Percentiles rank a stretch among this genome's conserved stretches.
These are phyloP conservation scores for Oncorhynchus mykiss DNA, from an alignment of 2,113 vertebrate genomes.

Conservation along the genomic window DNA sequence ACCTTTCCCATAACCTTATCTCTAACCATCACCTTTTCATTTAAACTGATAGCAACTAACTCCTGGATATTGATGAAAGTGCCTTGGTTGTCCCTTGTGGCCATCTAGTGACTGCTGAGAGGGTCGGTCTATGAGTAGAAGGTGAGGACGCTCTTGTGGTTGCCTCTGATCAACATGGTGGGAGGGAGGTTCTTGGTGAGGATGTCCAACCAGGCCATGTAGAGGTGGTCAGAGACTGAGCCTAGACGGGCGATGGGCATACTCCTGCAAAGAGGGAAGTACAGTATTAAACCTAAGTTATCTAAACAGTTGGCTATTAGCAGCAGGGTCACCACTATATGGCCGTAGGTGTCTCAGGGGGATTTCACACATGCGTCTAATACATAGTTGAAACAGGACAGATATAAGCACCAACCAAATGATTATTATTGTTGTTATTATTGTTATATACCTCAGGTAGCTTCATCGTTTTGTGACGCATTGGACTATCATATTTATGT, in stretches of 20 bases:
- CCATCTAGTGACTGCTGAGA: neutral
- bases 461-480: neutral
- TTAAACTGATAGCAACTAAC: neutral
- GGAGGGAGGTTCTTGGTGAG: conserved; percentile 94
- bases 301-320: neutral
- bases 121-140: conserved; percentile 81
- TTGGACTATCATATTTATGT: neutral
- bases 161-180: conserved; percentile 89
- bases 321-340: neutral
- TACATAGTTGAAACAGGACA: no score
- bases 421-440: no score
- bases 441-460: neutral
- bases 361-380: no score
- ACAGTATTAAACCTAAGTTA: neutral
- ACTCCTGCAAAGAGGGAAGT: conserved; percentile 76
- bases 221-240: conserved; percentile 89
- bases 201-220: conserved; percentile 95
- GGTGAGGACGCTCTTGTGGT: conserved; percentile 97
- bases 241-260: conserved; percentile 95
- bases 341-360: no score
- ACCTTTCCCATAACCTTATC: neutral
- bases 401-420: no score
- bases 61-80: neutral
- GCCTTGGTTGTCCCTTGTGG: conserved; percentile 11
- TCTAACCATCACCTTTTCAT: neutral